A percentile compares a stretch with the other conserved stretches of the same genome.
phyloP scores from a whole-genome alignment of 2,113 vertebrate genomes.

The Oostethus manadensis region DNA sequence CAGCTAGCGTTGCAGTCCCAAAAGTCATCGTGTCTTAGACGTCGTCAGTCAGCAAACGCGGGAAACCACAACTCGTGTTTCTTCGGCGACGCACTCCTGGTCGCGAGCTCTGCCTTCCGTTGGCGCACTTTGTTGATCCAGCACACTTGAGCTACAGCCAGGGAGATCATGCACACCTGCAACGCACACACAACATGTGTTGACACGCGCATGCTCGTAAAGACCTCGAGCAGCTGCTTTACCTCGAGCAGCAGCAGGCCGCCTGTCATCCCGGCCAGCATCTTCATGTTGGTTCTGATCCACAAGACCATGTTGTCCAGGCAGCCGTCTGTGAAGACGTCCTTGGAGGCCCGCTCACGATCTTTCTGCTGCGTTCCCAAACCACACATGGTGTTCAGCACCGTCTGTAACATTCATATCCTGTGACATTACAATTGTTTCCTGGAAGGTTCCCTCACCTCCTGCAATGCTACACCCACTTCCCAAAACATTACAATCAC shows the following conservation, averaged over 20 bases:
- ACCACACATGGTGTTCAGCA: slow-evolving; percentile 68
- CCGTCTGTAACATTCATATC: slow-evolving; percentile 27
- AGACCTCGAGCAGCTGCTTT: neutral
- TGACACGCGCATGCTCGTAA: no score
- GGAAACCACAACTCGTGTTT: slow-evolving; percentile 55
- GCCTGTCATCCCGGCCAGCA: slow-evolving; percentile 40
- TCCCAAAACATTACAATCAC: neutral
- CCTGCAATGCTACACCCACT: no score
- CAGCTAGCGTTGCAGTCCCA: neutral
- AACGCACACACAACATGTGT: neutral
- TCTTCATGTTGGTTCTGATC: slow-evolving; percentile 49
- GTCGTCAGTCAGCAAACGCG: slow-evolving; percentile 25
- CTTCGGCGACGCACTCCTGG: neutral
- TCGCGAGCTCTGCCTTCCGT: neutral
- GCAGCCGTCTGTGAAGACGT: slow-evolving; percentile 50
- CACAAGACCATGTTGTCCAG: slow-evolving; percentile 50
- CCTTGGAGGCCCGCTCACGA: neutral
- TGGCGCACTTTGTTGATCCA: slow-evolving; percentile 36
- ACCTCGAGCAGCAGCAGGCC: slow-evolving; percentile 62
- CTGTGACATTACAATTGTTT: no score
- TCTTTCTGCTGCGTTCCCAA: slow-evolving; percentile 46
- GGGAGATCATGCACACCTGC: slow-evolving; percentile 48
- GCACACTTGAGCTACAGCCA: slow-evolving; percentile 51
- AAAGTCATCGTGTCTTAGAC: neutral
- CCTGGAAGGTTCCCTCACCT: no score